phyloP scores from a whole-genome alignment of 1,140 invertebrate genomes.

The Drosophila nasuta region DNA sequence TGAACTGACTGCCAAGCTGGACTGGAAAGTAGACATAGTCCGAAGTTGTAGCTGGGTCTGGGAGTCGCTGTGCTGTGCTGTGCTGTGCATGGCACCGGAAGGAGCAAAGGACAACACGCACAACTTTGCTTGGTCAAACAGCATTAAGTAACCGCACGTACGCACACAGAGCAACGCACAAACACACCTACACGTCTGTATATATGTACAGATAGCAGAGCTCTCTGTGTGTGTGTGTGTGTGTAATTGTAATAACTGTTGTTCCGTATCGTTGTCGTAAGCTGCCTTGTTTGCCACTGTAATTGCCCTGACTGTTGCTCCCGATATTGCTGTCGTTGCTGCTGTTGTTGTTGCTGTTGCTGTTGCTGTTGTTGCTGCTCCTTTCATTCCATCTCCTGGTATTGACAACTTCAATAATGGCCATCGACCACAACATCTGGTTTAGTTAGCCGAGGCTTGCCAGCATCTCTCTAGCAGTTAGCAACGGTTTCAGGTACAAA shows the following conservation, averaged over 20 bases:
- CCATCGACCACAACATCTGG: conserved; percentile 78
- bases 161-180: conserved; percentile 23
- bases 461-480: neutral
- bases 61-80: conserved; percentile 1
- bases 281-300: conserved; percentile 63
- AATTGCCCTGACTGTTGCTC: conserved; percentile 61
- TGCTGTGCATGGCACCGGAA: conserved; percentile 38
- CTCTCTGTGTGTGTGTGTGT: conserved; percentile 14
- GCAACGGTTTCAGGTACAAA: conserved; percentile 48
- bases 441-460: conserved; percentile 59
- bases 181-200: conserved; percentile 1
- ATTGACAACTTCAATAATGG: conserved; percentile 82
- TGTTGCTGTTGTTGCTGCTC: neutral
- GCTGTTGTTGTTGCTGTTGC: neutral
- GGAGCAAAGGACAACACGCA: conserved; percentile 54
- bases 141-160: conserved; percentile 78
- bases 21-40: neutral
- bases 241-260: conserved; percentile 74
- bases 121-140: conserved; percentile 67
- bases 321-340: neutral
- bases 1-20: neutral
- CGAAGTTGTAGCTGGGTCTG: neutral
- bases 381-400: conserved; percentile 37
- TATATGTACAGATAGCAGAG: neutral
- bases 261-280: conserved; percentile 63